Percentiles rank a stretch among this genome's conserved stretches.
Evolutionary conservation across 53 echinoderm and acorn worm genomes (phyloP).

Genomic region (Paracentrotus lividus): DNA sequence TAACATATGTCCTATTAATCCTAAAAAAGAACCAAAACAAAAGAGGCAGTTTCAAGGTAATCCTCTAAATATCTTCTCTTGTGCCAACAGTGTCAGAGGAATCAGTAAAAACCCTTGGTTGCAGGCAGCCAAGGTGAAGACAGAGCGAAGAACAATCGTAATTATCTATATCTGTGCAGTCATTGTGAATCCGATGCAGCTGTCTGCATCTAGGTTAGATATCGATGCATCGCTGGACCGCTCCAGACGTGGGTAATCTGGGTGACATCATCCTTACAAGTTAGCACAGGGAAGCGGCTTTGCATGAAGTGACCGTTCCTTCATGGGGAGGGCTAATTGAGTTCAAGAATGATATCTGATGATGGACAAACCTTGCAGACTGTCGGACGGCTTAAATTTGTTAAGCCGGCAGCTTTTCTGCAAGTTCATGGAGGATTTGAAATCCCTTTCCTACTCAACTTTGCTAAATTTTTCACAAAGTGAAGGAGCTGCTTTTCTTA

Average conservation of each 20-base stretch:
- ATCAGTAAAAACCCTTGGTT: neutral
- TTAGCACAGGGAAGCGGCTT: slow-evolving; percentile 41
- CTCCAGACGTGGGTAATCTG: neutral
- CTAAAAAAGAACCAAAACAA: neutral
- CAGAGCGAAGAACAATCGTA: neutral
- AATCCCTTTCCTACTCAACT: neutral
- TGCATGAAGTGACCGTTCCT: slow-evolving; percentile 41
- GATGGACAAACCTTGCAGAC: slow-evolving; percentile 25
- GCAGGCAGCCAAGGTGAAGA: slow-evolving; percentile 3
- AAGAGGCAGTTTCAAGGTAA: neutral
- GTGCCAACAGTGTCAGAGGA: neutral
- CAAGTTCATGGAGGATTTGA: slow-evolving; percentile 24
- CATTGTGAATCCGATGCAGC: neutral
- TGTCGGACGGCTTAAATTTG: slow-evolving; percentile 27
- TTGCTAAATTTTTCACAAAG: neutral
- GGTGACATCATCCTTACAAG: slow-evolving; percentile 46
- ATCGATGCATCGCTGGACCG: neutral
- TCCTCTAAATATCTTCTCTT: neutral
- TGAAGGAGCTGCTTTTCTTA: neutral
- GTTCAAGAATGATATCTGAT: slow-evolving; percentile 8
- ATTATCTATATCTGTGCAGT: slow-evolving; percentile 23
- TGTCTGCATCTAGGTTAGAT: neutral
- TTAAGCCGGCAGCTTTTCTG: slow-evolving; percentile 15
- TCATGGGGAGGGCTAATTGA: slow-evolving; percentile 31
- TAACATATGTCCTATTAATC: neutral